A percentile compares a stretch with the other conserved stretches of the same genome.
Conservation (phyloP, 2,888 invertebrate genomes). For the Allacma fusca region DNA sequence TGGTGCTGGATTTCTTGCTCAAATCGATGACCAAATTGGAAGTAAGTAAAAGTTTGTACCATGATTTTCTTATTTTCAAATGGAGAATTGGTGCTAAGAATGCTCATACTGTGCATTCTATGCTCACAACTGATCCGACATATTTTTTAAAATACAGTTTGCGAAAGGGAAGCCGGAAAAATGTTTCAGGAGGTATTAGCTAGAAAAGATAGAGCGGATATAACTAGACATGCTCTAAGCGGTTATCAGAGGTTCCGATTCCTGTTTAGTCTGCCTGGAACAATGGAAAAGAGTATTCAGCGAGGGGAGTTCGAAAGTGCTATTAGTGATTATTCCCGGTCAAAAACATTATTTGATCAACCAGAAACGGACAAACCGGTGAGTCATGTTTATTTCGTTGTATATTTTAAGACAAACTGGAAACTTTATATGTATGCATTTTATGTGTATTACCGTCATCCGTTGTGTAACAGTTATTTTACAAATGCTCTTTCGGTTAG, state of each 20-base stretch:
- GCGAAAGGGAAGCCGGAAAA: constrained; percentile 89
- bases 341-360: constrained; percentile 93
- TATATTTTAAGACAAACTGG: background rate
- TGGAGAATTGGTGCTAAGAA: too few relatives aligned
- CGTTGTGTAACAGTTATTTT: too few relatives aligned
- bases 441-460: too few relatives aligned
- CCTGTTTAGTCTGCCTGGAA: constrained; percentile 92
- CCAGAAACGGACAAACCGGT: constrained; percentile 79
- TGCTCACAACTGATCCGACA: too few relatives aligned
- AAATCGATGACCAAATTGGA: constrained; percentile 80
- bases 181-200: constrained; percentile 91
- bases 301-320: constrained; percentile 96
- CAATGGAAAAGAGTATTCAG: constrained; percentile 91
- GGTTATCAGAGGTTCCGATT: constrained; percentile 93
- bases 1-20: constrained; percentile 78
- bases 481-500: too few relatives aligned
- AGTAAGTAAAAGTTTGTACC: constrained; percentile 66
- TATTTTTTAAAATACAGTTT: too few relatives aligned
- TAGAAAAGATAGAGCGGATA: constrained; percentile 93
- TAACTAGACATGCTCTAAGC: constrained; percentile 91
- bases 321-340: constrained; percentile 96
- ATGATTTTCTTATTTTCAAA: background rate
- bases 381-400: constrained; percentile 52
- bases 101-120: too few relatives aligned
- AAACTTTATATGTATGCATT: too few relatives aligned